These are phyloP conservation scores for Noctua janthe DNA, from an alignment of 2,888 invertebrate species.

Conservation along the genomic window DNA sequence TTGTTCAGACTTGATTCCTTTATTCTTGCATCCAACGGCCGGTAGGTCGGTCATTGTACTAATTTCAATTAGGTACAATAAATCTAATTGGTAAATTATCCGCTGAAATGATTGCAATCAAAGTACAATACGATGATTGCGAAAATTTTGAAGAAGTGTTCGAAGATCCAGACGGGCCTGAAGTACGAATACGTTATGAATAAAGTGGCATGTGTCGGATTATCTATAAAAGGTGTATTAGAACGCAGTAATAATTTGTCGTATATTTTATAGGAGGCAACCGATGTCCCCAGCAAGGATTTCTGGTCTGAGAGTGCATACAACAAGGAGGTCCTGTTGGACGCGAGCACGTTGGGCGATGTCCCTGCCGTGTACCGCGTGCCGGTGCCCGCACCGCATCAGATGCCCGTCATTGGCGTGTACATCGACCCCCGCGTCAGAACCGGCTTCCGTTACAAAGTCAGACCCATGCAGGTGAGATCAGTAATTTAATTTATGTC, in stretches of 20 bases:
- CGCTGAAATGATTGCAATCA: slow-evolving; percentile 64
- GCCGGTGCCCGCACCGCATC: slow-evolving; percentile 90
- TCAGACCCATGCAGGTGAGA: slow-evolving; percentile 92
- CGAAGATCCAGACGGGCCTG: slow-evolving; percentile 56
- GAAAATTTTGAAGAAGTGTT: slow-evolving; percentile 57
- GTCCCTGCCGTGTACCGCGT: slow-evolving; percentile 92
- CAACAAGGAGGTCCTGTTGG: slow-evolving; percentile 86
- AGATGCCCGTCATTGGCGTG: slow-evolving; percentile 93
- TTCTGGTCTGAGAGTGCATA: slow-evolving; percentile 78
- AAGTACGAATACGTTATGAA: slow-evolving; percentile 36
- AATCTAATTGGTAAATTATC: slow-evolving; percentile 31
- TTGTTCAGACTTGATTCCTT: slow-evolving; percentile 70
- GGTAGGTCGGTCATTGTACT: slow-evolving; percentile 72
- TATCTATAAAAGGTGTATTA: background rate
- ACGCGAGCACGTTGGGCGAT: slow-evolving; percentile 91
- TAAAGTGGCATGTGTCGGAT: slow-evolving; percentile 12
- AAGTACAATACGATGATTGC: slow-evolving; percentile 47
- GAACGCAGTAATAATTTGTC: slow-evolving; percentile 41
- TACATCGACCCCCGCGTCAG: slow-evolving; percentile 93
- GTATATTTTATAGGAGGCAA: slow-evolving; percentile 77
- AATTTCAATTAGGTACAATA: slow-evolving; percentile 36
- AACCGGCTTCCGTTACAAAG: slow-evolving; percentile 94
- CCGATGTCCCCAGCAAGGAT: slow-evolving; percentile 77
- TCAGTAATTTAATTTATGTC: slow-evolving; percentile 76
- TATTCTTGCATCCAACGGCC: slow-evolving; percentile 70